Base-by-base conservation (phyloP, 2,113 vertebrate species). In the Oxyura jamaicensis region DNA sequence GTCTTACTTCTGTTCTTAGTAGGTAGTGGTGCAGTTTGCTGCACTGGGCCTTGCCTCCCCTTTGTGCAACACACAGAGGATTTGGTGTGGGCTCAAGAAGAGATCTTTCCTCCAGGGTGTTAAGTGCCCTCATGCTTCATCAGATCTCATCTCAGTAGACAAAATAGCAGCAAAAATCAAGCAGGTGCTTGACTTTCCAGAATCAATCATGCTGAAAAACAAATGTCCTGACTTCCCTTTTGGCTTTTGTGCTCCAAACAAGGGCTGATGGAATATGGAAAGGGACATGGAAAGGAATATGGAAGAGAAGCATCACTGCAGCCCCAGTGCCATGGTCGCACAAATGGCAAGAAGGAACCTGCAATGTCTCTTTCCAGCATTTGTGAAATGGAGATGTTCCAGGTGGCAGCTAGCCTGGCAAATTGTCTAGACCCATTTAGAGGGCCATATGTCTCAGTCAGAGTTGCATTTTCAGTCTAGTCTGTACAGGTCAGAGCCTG, bases 371-470 rank as follows among this genome's bases (percentile, higher is more conserved):
- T 9, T 83, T 72, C 62, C 65, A 86, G 63, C 48, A 66, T 83
- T 83, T 90, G 44, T 0, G 0, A 90, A 84, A 68, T 88, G 89
- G 90, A 94, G 41, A 50, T 44, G 50, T 95, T 96, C 90, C 88
- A 97, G 82, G 93, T 95, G 96, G 72, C 86, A 90, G 65, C 85
- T 95, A 94, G 80, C 63, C 93, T 87, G 82, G 62, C 68, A 95
- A 96, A 92, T 91, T 93, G 55, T 94, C 84, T 96, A 93, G 52
- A 86, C 80, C 73, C 62, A 67, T 92, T 87, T 93, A 25, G 23
- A 78, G 77, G 77, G 87, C 95, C 83, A 72, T 95, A 91, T 91
- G 90, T 95, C 91, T 96, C 76, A 0, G 0, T 83, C 62, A 72
- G 46, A 90, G 33, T 50, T 79, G 56, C 67, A 68, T 88, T 96